Evolutionary conservation across 2,797 vertebrate species (phyloP).

Genomic region (Bothrops alternatus): DNA sequence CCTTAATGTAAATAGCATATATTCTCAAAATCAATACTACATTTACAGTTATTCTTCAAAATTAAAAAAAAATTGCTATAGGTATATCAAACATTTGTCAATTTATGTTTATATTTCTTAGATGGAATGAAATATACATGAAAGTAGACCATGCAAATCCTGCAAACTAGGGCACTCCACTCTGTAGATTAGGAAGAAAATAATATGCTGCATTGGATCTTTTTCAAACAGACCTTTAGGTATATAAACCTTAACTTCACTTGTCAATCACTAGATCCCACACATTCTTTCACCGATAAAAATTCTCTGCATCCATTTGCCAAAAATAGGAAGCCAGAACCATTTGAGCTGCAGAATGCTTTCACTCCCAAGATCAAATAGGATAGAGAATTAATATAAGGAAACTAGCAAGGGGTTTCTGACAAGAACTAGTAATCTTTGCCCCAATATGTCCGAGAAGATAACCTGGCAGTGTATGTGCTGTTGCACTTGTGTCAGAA

Average conservation of each 20-base stretch:
- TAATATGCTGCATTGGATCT: neutral
- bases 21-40: neutral
- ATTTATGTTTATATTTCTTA: neutral
- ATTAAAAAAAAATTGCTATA: neutral
- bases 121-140: neutral
- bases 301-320: neutral
- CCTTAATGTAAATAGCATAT: neutral
- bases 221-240: neutral
- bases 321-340: neutral
- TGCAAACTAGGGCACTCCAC: neutral
- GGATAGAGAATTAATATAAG: neutral
- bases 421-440: neutral
- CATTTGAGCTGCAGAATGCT: neutral
- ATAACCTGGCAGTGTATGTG: neutral
- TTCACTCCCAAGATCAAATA: neutral
- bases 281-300: neutral
- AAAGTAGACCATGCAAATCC: neutral
- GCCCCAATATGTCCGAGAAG: neutral
- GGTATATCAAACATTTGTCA: neutral
- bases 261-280: neutral
- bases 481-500: neutral
- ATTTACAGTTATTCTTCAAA: neutral
- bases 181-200: neutral
- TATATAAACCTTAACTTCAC: neutral
- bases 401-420: neutral